phyloP scores from a whole-genome alignment of 1,140 invertebrate species.

The Drosophila persimilis region DNA sequence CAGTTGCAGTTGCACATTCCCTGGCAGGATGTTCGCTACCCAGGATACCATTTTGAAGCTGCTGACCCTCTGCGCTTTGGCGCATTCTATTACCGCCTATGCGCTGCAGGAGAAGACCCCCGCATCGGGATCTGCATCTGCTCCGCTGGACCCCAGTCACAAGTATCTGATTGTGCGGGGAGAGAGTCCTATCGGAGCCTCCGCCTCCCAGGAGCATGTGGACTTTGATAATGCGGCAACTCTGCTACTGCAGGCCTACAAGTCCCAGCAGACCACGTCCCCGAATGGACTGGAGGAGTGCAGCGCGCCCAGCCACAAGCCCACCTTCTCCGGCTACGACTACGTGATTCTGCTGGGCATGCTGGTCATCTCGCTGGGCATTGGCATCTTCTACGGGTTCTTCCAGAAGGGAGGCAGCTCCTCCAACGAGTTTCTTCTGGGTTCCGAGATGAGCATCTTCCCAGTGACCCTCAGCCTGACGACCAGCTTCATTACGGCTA shows the following conservation, averaged over 20 bases:
- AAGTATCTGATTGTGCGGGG: conserved; percentile 75
- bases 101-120: conserved; percentile 38
- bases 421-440: conserved; percentile 87
- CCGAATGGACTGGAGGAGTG: conserved; percentile 59
- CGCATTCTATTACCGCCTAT: conserved; percentile 64
- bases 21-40: conserved; percentile 55
- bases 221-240: conserved; percentile 68
- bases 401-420: conserved; percentile 85
- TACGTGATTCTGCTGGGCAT: conserved; percentile 87
- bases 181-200: conserved; percentile 23
- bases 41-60: conserved; percentile 66
- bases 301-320: conserved; percentile 69
- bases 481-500: conserved; percentile 95
- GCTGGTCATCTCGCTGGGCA: conserved; percentile 88
- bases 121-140: conserved; percentile 22
- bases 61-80: conserved; percentile 72
- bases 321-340: conserved; percentile 83
- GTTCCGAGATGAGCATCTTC: conserved; percentile 87
- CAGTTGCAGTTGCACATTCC: neutral
- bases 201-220: conserved; percentile 55
- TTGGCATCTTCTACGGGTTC: conserved; percentile 90
- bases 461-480: conserved; percentile 90
- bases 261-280: conserved; percentile 23
- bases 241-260: conserved; percentile 51
- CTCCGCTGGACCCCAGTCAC: conserved; percentile 40